These are phyloP conservation scores for Drosophila cardini DNA, from an alignment of 1,140 invertebrate genomes.

Conservation along the genomic window DNA sequence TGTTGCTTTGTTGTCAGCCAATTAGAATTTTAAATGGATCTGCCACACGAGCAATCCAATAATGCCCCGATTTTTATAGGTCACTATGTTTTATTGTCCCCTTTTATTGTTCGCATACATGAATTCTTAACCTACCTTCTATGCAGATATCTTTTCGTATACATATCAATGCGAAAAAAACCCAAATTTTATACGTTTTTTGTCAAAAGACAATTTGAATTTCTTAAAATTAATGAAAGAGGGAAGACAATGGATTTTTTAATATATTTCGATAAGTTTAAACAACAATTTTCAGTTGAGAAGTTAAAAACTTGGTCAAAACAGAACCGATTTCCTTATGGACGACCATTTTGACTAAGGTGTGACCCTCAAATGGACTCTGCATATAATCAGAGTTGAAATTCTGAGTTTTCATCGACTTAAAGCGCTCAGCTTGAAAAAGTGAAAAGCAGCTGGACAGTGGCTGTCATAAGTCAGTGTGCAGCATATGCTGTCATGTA, in stretches of 20 bases:
- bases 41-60: slow-evolving; percentile 15
- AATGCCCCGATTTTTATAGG: slow-evolving; percentile 22
- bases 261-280: too few relatives aligned
- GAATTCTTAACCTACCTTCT: slow-evolving; percentile 8
- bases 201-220: not conserved
- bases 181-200: not conserved
- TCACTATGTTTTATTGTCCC: slow-evolving; percentile 45
- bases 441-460: not conserved
- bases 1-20: slow-evolving; percentile 11
- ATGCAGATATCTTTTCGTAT: slow-evolving; percentile 7
- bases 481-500: slow-evolving; percentile 7
- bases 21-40: slow-evolving; percentile 50
- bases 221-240: too few relatives aligned
- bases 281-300: too few relatives aligned
- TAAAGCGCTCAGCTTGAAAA: too few relatives aligned
- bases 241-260: too few relatives aligned
- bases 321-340: too few relatives aligned
- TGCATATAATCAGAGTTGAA: too few relatives aligned
- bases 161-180: not conserved
- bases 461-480: slow-evolving; percentile 7
- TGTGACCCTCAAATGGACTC: too few relatives aligned
- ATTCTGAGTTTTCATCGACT: too few relatives aligned
- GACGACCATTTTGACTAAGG: too few relatives aligned
- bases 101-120: slow-evolving; percentile 20
- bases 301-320: too few relatives aligned